Evolutionary conservation across 2,888 invertebrate species (phyloP), one percentile per base, ranked within the genome.

Genomic region (Mechanitis mazaeus): DNA sequence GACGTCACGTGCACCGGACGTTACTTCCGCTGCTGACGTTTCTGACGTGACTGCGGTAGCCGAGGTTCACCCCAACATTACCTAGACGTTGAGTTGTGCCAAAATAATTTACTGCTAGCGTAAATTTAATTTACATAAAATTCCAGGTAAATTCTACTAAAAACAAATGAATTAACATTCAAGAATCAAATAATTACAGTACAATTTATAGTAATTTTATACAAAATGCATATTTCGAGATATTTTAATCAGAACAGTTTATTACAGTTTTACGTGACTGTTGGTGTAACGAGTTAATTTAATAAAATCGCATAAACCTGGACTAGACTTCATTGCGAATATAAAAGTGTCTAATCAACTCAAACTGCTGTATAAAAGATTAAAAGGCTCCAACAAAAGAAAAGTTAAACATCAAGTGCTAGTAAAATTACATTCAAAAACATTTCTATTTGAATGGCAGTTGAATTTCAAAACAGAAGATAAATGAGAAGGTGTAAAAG

Each of bases 11-110:
- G 55, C 58, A 38, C 33, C 58, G 31, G 55, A 58, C 64, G 59
- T 64, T 3, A 12, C 47, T 46, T 57, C 55, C 56, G 56, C 45
- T 54, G 35, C 33, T 54, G 56, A 55, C 61, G 58, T 50, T 31
- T 50, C 53, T 57, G 59, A 31, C 59, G 54, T 55, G 53, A 56
- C 50, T 58, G 68, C 61, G 58, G 63, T 57, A 11, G 67, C 64
- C 59, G 59, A 47, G 54, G 61, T 58, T 61, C 53, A 58, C 33
- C 63, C 65, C 59, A 67, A 68, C 63, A 68, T 68, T 64, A 65
- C 65, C 64, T 53, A 58, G 54, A 56, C 45, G 63, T 55, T 60
- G 57, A 65, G 59, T 54, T 47, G 60, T 54, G 54, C 55, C 64
- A 60, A 64, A 67, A 67, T 60, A 67, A 64, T 58, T 59, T 59